phyloP scores from a whole-genome alignment of 2,888 invertebrate genomes.

The Sarcophaga variegata region DNA sequence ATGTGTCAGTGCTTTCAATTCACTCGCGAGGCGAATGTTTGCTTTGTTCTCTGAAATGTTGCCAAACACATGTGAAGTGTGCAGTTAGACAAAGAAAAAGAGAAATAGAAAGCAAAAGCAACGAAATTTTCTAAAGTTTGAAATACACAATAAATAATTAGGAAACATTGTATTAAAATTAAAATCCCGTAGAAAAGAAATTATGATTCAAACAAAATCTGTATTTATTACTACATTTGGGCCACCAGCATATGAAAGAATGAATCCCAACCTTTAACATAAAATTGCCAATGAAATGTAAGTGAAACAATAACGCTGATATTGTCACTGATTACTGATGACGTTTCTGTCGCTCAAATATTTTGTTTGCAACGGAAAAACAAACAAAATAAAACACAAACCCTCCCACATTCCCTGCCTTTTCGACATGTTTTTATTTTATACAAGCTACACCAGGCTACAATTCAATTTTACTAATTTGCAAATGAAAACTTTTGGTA shows the following conservation, averaged over 20 bases:
- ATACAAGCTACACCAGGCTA: background rate
- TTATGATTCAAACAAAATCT: too few species aligned
- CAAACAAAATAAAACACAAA: background rate
- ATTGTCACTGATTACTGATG: slow-evolving; percentile 61
- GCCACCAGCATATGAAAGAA: too few species aligned
- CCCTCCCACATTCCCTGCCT: too few species aligned
- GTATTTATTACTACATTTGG: too few species aligned
- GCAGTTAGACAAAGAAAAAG: background rate
- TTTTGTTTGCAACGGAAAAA: slow-evolving; percentile 32
- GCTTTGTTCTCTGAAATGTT: slow-evolving; percentile 39
- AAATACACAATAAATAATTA: too few species aligned
- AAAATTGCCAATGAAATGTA: background rate
- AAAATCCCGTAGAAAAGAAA: too few species aligned
- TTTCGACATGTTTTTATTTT: too few species aligned
- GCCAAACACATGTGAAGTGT: slow-evolving; percentile 41
- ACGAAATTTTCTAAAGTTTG: background rate
- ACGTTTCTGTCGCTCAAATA: slow-evolving; percentile 59
- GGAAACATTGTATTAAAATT: too few species aligned
- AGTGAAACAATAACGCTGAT: slow-evolving; percentile 44
- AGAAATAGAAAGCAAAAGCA: background rate
- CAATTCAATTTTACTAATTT: slow-evolving; percentile 65
- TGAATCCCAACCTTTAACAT: too few species aligned
- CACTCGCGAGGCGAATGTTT: background rate
- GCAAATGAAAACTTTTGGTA: slow-evolving; percentile 35
- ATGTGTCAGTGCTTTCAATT: slow-evolving; percentile 20